These are phyloP conservation scores for Drosophila colorata DNA, from an alignment of 2,888 invertebrate species.

Conservation along the genomic window DNA sequence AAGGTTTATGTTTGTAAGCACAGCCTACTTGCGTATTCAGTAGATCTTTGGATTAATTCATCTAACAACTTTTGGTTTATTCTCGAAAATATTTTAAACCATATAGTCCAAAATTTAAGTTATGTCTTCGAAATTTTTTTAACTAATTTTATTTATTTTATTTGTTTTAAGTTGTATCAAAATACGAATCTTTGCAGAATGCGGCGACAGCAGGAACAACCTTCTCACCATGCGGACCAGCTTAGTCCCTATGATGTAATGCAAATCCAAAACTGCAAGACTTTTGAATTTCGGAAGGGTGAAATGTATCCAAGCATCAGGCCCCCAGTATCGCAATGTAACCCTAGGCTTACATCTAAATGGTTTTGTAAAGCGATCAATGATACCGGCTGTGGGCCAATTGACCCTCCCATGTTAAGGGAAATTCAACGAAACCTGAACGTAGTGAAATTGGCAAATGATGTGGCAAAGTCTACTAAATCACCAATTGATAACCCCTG, in stretches of 20 bases:
- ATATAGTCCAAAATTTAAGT: neutral
- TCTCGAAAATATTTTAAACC: neutral
- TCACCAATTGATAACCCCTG: neutral
- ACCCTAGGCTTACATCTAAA: neutral
- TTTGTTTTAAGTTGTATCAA: neutral
- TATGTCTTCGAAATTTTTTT: neutral
- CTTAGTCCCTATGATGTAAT: slow-evolving; percentile 20
- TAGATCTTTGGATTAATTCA: neutral
- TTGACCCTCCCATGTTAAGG: neutral
- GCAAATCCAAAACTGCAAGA: slow-evolving; percentile 26
- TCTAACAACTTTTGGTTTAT: neutral
- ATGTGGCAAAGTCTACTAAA: too few relatives aligned
- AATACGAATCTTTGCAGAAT: neutral
- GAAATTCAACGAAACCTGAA: neutral
- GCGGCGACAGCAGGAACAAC: too few relatives aligned
- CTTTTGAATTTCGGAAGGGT: neutral
- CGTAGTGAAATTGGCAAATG: too few relatives aligned
- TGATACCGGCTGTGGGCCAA: neutral
- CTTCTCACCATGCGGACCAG: neutral
- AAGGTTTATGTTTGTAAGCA: neutral
- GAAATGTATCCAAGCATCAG: slow-evolving; percentile 33
- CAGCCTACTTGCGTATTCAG: neutral
- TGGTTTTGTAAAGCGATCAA: slow-evolving; percentile 6
- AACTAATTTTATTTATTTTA: neutral
- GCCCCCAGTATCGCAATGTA: slow-evolving; percentile 28